Evolutionary conservation across 2,113 vertebrate species (phyloP).

Genomic region (Mellivora capensis): DNA sequence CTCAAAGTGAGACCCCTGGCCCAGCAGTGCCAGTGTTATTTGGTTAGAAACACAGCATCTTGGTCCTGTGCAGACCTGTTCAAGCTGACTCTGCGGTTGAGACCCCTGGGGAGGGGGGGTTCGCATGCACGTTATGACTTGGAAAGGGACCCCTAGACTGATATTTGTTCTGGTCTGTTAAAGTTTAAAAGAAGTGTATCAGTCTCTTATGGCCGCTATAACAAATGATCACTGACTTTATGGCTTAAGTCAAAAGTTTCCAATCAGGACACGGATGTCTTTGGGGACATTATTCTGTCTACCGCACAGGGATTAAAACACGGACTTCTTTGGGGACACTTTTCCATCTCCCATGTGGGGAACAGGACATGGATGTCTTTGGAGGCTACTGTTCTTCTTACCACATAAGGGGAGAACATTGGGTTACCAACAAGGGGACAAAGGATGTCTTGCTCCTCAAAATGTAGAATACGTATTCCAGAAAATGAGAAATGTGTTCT

Average conservation of each 20-base stretch:
- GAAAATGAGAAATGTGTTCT: not conserved
- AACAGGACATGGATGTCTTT: not conserved
- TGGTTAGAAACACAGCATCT: not conserved
- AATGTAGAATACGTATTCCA: not conserved
- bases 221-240: no score
- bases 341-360: accelerated
- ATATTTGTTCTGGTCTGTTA: not conserved
- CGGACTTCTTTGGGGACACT: not conserved
- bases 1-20: not conserved
- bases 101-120: not conserved
- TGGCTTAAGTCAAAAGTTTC: not conserved
- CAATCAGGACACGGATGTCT: not conserved
- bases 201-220: accelerated
- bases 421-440: not conserved
- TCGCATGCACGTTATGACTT: not conserved
- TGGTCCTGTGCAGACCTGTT: accelerated
- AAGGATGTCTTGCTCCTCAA: not conserved
- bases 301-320: not conserved
- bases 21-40: accelerated
- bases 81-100: not conserved
- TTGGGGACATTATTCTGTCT: not conserved
- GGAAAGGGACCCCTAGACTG: not conserved
- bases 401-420: not conserved
- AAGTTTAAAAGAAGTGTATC: not conserved
- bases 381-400: not conserved